Evolutionary conservation across 2,113 vertebrate genomes (phyloP), one percentile per base, ranked within the genome.

Genomic region (Saccopteryx leptura): DNA sequence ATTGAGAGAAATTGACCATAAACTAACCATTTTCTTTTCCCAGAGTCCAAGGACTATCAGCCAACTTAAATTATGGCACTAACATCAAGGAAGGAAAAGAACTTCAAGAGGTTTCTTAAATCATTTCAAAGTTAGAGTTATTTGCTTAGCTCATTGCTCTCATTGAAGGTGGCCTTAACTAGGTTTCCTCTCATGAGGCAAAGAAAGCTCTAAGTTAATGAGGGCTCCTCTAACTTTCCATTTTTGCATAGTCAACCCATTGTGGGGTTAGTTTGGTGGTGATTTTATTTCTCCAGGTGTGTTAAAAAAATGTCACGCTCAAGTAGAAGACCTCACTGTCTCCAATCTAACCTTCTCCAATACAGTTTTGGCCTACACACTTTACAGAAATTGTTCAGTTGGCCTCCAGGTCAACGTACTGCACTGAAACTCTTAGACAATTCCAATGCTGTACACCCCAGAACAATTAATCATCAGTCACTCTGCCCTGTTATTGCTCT

Each of bases 21-120:
- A 83, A 97, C 81, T 95, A 98, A 97, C 95, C 97, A 92, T 96
- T 96, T 97, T 95, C 39, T 97, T 96, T 97, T 96, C 60, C 96
- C 76, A 95, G 93, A 97, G 93, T 68, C 84, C 90, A 93, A 95
- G 39, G 80, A 97, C 96, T 97, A 98, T 92, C 95, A 97, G 96
- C 93, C 92, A 96, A 95, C 54, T 95, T 89, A 94, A 89, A 95
- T 96, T 95, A 97, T 69, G 94, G 74, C 52, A 90, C 79, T 68
- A 85, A 96, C 94, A 96, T 84, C 75, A 97, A 88, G 97, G 75
- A 76, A 12, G 50, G 61, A 97, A 92, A 96, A 97, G 82, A 68
- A 97, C 24, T 93, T 95, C 28, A 92, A 86, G 84, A 81, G 94
- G 89, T 95, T 88, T 50, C 76, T 78, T 88, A 88, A 84, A 39